Evolutionary conservation across 1,140 invertebrate species (phyloP).

Genomic region (Planococcus citri): DNA sequence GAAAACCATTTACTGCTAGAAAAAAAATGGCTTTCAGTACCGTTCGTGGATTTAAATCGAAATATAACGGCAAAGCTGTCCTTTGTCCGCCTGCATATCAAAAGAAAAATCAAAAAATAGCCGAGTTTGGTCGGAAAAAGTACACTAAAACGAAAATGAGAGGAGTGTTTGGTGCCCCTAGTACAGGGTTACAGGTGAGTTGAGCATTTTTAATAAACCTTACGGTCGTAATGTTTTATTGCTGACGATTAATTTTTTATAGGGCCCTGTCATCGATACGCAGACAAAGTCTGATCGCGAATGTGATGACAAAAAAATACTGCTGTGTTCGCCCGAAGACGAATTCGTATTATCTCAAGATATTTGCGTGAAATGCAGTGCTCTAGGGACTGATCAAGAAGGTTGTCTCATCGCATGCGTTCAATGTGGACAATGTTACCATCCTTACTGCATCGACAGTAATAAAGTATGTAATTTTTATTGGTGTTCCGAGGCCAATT

Average conservation of each 20-base stretch:
- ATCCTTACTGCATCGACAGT: conserved; percentile 85
- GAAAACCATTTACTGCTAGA: conserved; percentile 54
- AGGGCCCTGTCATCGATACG: not conserved
- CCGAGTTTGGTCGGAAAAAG: conserved; percentile 62
- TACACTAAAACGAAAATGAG: conserved; percentile 69
- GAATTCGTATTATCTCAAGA: conserved; percentile 89
- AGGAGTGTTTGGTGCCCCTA: conserved; percentile 64
- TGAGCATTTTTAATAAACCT: conserved; percentile 21
- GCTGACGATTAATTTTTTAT: too few species aligned
- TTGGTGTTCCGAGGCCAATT: too few species aligned
- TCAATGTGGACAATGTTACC: conserved; percentile 98
- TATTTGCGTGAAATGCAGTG: conserved; percentile 96
- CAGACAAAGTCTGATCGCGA: not conserved
- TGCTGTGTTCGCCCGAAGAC: conserved; percentile 84
- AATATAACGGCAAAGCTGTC: not conserved
- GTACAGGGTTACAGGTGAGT: conserved; percentile 52
- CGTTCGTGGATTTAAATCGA: conserved; percentile 26
- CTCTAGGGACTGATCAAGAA: conserved; percentile 87
- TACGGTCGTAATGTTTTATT: too few species aligned
- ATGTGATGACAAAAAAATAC: conserved; percentile 73
- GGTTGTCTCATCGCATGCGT: conserved; percentile 88
- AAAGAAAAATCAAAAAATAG: conserved; percentile 45
- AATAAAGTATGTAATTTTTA: conserved; percentile 55
- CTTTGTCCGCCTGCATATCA: conserved; percentile 39
- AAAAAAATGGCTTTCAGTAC: conserved; percentile 52